Conservation (phyloP, 2,797 vertebrate genomes). For the Clarias pachynema region DNA sequence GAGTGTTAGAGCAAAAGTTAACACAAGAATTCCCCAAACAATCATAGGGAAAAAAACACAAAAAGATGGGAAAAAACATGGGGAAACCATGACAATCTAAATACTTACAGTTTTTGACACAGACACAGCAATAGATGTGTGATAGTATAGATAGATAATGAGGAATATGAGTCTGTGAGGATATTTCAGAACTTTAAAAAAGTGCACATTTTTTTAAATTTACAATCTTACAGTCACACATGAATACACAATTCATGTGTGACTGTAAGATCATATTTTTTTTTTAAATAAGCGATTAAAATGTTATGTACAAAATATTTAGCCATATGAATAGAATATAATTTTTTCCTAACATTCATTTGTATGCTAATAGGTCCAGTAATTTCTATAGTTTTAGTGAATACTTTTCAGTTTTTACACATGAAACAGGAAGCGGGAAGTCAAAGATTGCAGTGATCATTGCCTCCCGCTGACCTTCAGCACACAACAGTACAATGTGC, state of each 20-base stretch:
- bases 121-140: not conserved
- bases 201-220: too few relatives aligned
- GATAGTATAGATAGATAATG: too few relatives aligned
- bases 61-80: too few relatives aligned
- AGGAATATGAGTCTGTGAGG: not conserved
- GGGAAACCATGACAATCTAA: too few relatives aligned
- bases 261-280: not conserved
- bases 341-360: not conserved
- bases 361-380: not conserved
- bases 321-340: not conserved
- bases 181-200: not conserved
- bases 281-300: not conserved
- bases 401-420: conserved; percentile 14
- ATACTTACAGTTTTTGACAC: too few relatives aligned
- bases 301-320: not conserved
- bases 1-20: too few relatives aligned
- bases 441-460: conserved; percentile 27
- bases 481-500: conserved; percentile 21
- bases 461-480: conserved; percentile 16
- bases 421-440: conserved; percentile 23
- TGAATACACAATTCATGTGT: not conserved
- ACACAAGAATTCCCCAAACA: too few relatives aligned
- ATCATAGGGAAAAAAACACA: too few relatives aligned
- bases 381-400: conserved; percentile 9
- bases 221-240: too few relatives aligned